Evolutionary conservation across 2,113 vertebrate genomes (phyloP).

Genomic region (Sakesphorus luctuosus): DNA sequence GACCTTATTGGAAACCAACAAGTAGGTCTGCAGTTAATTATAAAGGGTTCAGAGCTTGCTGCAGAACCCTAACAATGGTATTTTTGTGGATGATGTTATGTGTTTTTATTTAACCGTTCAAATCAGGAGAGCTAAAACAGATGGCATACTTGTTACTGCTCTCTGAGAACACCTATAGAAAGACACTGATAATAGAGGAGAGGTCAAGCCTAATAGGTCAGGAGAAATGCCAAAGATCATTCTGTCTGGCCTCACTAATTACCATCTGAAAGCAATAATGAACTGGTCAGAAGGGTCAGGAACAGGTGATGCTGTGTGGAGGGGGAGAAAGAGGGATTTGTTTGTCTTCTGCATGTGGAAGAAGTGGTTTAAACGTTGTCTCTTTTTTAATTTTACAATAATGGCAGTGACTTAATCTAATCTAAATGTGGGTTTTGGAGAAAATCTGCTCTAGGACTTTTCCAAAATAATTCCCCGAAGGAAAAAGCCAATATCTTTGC

Average conservation of each 20-base stretch:
- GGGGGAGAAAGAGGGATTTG: background rate
- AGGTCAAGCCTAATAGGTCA: conserved; percentile 13
- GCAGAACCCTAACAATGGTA: conserved; percentile 45
- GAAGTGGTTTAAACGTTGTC: background rate
- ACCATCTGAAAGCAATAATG: conserved; percentile 63
- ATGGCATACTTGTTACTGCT: conserved; percentile 42
- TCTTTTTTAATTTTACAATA: background rate
- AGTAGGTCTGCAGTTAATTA: conserved; percentile 69
- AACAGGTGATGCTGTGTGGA: conserved; percentile 48
- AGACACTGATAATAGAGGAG: conserved; percentile 22
- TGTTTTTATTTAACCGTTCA: conserved; percentile 60
- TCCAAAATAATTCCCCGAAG: conserved; percentile 54
- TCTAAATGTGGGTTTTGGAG: conserved; percentile 24
- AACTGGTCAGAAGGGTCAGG: conserved; percentile 57
- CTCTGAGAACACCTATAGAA: conserved; percentile 52
- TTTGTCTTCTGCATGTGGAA: background rate
- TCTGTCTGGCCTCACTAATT: conserved; percentile 62
- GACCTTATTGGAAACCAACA: conserved; percentile 70
- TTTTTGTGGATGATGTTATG: conserved; percentile 44
- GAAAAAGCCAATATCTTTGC: background rate
- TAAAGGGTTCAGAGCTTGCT: conserved; percentile 40
- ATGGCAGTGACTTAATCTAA: conserved; percentile 19
- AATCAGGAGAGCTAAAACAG: conserved; percentile 64
- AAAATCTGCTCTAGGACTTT: conserved; percentile 2
- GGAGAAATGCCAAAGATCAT: conserved; percentile 52